Evolutionary conservation across 2,113 vertebrate genomes (phyloP).

Genomic region (Procapra przewalskii): DNA sequence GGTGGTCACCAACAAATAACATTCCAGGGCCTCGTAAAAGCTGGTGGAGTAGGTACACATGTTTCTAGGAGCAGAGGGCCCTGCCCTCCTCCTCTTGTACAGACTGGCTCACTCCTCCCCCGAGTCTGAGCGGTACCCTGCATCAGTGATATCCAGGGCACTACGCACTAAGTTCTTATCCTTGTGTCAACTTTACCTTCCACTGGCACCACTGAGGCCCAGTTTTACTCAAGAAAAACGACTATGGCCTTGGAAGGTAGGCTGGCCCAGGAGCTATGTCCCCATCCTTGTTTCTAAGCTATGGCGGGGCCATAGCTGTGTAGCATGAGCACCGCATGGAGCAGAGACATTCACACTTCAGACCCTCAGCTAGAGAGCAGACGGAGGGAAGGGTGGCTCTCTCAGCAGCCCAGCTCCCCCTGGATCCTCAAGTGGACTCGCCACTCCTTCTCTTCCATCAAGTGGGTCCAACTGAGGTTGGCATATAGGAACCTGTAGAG

Average conservation of each 20-base stretch:
- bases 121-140: not conserved
- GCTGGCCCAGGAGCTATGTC: not conserved
- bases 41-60: not conserved
- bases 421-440: not conserved
- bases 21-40: conserved; percentile 51
- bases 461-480: not conserved
- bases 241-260: not conserved
- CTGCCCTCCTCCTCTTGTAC: not conserved
- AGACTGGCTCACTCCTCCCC: not conserved
- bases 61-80: not conserved
- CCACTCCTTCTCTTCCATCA: not conserved
- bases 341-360: not conserved
- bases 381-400: not conserved
- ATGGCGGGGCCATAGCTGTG: not conserved
- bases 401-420: not conserved
- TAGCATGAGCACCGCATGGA: not conserved
- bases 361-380: not conserved
- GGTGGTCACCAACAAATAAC: conserved; percentile 49
- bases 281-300: not conserved
- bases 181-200: not conserved
- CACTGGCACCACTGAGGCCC: not conserved
- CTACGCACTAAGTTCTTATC: not conserved
- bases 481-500: not conserved
- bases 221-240: not conserved
- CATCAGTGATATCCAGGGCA: not conserved